A percentile compares a stretch with the other conserved stretches of the same genome.
phyloP scores from a whole-genome alignment of 2,888 invertebrate species.

The Strigamia crassipes region DNA sequence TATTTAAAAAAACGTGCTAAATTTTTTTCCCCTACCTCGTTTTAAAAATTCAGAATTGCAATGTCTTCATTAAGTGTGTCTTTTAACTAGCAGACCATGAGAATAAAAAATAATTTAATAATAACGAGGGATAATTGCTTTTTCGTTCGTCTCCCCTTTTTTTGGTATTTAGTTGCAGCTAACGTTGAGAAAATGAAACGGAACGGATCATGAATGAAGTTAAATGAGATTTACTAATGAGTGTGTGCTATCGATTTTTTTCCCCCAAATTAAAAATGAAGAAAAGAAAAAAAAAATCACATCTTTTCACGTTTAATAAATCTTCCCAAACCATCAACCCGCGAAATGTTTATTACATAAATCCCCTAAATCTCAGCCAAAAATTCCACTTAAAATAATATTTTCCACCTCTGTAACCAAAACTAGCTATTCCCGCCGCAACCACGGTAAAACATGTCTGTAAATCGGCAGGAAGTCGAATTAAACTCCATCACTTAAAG shows the following conservation, averaged over 20 bases:
- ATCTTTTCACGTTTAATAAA: not conserved
- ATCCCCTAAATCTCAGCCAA: not conserved
- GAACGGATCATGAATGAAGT: slow-evolving; percentile 37
- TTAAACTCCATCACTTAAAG: slow-evolving; percentile 35
- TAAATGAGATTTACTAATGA: slow-evolving; percentile 38
- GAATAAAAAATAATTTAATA: slow-evolving; percentile 34
- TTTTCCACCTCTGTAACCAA: not conserved
- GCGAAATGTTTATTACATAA: not conserved
- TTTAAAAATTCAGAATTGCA: not conserved
- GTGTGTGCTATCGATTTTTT: slow-evolving; percentile 27
- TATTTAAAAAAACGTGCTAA: too few relatives aligned
- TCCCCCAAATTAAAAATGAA: not conserved
- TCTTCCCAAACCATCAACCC: not conserved
- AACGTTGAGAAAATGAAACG: slow-evolving; percentile 28
- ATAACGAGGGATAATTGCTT: slow-evolving; percentile 32
- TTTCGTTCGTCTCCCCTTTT: not conserved
- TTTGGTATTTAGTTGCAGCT: slow-evolving; percentile 24
- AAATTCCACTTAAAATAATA: not conserved
- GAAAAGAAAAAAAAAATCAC: slow-evolving; percentile 1
- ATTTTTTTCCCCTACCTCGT: too few relatives aligned
- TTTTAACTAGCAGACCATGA: not conserved
- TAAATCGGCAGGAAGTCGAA: slow-evolving; percentile 12
- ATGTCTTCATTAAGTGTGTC: not conserved
- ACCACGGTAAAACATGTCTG: not conserved
- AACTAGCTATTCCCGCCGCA: not conserved